These are phyloP conservation scores for Drosophila mimetica DNA, from an alignment of 2,888 invertebrate genomes.

Conservation along the genomic window DNA sequence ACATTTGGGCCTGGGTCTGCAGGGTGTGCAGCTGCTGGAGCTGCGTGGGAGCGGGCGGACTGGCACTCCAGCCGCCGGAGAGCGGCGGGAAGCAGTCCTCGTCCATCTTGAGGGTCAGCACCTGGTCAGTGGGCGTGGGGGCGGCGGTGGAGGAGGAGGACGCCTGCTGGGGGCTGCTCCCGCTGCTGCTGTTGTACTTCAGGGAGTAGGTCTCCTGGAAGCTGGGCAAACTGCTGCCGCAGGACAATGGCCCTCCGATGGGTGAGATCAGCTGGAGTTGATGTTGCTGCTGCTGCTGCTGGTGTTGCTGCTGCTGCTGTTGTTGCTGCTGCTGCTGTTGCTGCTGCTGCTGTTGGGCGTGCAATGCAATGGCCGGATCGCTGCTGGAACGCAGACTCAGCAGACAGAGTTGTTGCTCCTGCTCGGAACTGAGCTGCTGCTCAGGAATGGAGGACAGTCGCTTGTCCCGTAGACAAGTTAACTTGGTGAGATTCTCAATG, in stretches of 20 bases:
- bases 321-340: conserved; percentile 64
- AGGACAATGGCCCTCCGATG: conserved; percentile 77
- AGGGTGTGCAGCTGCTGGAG: conserved; percentile 60
- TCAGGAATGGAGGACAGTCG: conserved; percentile 82
- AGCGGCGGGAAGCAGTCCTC: conserved; percentile 91
- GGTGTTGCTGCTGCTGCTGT: conserved; percentile 59
- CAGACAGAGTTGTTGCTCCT: conserved; percentile 78
- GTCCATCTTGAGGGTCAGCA: conserved; percentile 92
- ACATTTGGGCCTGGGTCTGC: conserved; percentile 57
- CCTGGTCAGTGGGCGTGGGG: conserved; percentile 68
- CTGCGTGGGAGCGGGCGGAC: conserved; percentile 50
- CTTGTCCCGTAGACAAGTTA: conserved; percentile 81
- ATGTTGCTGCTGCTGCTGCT: conserved; percentile 53
- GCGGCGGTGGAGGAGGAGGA: conserved; percentile 53
- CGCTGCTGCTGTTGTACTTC: conserved; percentile 86
- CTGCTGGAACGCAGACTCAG: conserved; percentile 83
- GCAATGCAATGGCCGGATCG: conserved; percentile 83
- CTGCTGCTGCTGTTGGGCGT: conserved; percentile 79
- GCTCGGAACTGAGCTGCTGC: conserved; percentile 73
- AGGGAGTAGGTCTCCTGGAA: conserved; percentile 95
- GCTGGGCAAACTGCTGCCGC: conserved; percentile 90
- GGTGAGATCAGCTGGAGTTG: conserved; percentile 73
- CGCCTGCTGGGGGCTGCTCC: conserved; percentile 62
- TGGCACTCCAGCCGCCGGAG: conserved; percentile 60
- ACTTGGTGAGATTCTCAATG: conserved; percentile 82